Percentiles rank a stretch among this genome's conserved stretches.
These are phyloP conservation scores for Taenioides sp. DNA, from an alignment of 2,797 vertebrate genomes.

Conservation along the genomic window DNA sequence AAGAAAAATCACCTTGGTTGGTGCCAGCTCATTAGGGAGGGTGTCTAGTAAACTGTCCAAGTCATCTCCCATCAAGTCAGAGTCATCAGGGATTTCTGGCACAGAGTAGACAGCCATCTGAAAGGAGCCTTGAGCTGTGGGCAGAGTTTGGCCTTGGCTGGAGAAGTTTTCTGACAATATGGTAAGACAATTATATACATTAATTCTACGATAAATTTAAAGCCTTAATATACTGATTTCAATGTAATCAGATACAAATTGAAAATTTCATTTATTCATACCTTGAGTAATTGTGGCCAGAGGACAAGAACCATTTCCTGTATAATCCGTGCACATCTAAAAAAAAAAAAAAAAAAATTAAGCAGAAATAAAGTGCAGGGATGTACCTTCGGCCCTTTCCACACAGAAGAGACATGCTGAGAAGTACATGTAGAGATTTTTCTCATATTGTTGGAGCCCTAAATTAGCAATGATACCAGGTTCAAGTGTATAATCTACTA, in stretches of 20 bases:
- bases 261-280: slow-evolving; percentile 43
- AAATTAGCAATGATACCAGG: neutral
- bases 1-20: slow-evolving; percentile 39
- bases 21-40: slow-evolving; percentile 41
- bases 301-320: slow-evolving; percentile 76
- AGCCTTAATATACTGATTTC: neutral
- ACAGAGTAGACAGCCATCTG: slow-evolving; percentile 43
- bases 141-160: slow-evolving; percentile 23
- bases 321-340: slow-evolving; percentile 63
- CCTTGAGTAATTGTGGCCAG: slow-evolving; percentile 82
- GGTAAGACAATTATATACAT: neutral
- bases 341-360: neutral
- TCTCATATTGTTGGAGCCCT: neutral
- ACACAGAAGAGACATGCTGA: neutral
- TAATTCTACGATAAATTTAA: neutral
- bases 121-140: slow-evolving; percentile 46
- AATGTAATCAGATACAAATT: neutral
- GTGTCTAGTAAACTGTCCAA: slow-evolving; percentile 89
- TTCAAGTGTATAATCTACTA: neutral
- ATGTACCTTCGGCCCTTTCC: neutral
- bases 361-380: neutral
- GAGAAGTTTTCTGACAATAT: slow-evolving; percentile 38
- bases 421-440: neutral
- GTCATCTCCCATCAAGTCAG: slow-evolving; percentile 89
- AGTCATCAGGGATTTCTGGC: slow-evolving; percentile 65